Evolutionary conservation across 2,888 invertebrate genomes (phyloP).

Genomic region (Drosophila antonietae): DNA sequence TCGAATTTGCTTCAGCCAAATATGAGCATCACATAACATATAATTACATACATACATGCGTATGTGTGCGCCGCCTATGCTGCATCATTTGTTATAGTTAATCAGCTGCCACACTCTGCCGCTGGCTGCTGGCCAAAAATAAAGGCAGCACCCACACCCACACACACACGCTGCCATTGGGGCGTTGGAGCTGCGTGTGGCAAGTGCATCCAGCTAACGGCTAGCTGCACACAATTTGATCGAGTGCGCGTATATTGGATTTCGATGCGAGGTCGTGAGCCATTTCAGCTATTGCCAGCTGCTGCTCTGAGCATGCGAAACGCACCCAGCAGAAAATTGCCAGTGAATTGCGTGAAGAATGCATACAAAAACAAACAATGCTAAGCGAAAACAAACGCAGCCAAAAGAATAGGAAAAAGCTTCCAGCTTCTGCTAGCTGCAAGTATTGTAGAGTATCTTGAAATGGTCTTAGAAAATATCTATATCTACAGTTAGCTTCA

Average conservation of each 20-base stretch:
- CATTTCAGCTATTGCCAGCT: conserved; percentile 20
- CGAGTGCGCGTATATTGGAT: conserved; percentile 22
- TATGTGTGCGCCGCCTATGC: background rate
- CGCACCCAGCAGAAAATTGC: conserved; percentile 19
- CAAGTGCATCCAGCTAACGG: conserved; percentile 37
- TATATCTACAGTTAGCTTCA: too few species aligned
- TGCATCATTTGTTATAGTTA: conserved; percentile 22
- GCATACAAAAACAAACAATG: conserved; percentile 42
- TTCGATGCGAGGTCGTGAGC: conserved; percentile 54
- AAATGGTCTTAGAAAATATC: background rate
- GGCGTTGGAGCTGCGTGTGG: conserved; percentile 30
- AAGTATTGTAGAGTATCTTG: background rate
- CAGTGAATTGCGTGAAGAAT: conserved; percentile 20
- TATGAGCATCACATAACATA: conserved; percentile 3
- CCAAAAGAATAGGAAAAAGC: background rate
- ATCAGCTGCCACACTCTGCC: conserved; percentile 40
- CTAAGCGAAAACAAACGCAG: conserved; percentile 22
- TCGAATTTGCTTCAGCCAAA: conserved; percentile 5
- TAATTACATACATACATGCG: background rate
- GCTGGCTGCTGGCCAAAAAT: conserved; percentile 42
- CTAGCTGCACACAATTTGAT: conserved; percentile 9
- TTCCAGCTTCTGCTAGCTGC: background rate
- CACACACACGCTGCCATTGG: conserved; percentile 11
- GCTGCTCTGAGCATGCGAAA: conserved; percentile 17
- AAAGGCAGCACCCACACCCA: conserved; percentile 9